Conservation (phyloP, 2,888 invertebrate genomes). For the Molanna angustata region DNA sequence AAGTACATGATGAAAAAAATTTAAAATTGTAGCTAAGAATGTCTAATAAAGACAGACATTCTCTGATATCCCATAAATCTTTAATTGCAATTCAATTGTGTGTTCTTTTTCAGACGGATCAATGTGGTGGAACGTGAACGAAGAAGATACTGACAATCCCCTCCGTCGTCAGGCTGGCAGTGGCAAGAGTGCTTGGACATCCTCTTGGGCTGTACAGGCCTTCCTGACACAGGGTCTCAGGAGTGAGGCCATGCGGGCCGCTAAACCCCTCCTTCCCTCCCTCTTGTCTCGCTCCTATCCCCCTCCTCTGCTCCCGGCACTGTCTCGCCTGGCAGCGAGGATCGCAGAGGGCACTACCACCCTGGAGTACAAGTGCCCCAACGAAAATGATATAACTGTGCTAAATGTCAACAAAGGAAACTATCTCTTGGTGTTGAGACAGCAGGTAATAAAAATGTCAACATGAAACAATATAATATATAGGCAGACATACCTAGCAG, state of each 20-base stretch:
- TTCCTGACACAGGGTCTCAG: slow-evolving; percentile 49
- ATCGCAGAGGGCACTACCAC: slow-evolving; percentile 13
- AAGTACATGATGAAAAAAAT: no score
- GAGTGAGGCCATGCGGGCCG: slow-evolving; percentile 45
- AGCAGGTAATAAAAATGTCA: slow-evolving; percentile 27
- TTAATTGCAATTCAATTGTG: no score
- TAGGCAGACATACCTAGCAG: no score
- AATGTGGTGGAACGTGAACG: slow-evolving; percentile 47
- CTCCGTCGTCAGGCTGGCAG: slow-evolving; percentile 40
- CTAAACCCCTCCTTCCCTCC: slow-evolving; percentile 42
- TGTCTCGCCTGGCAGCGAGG: slow-evolving; percentile 14
- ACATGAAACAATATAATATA: no score
- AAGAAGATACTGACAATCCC: slow-evolving; percentile 46
- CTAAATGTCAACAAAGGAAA: slow-evolving; percentile 24
- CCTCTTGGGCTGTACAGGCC: slow-evolving; percentile 71
- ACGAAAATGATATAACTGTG: slow-evolving; percentile 13
- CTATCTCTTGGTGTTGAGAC: slow-evolving; percentile 23
- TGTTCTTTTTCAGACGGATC: slow-evolving; percentile 39
- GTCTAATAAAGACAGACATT: no score
- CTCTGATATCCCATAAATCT: no score
- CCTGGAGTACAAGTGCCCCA: slow-evolving; percentile 24
- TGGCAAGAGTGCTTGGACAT: slow-evolving; percentile 11
- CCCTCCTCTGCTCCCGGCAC: slow-evolving; percentile 15
- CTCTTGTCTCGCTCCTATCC: slow-evolving; percentile 35
- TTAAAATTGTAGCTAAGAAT: no score